Conservation (phyloP, 1,140 invertebrate genomes). For the Mesaphorura yosii region DNA sequence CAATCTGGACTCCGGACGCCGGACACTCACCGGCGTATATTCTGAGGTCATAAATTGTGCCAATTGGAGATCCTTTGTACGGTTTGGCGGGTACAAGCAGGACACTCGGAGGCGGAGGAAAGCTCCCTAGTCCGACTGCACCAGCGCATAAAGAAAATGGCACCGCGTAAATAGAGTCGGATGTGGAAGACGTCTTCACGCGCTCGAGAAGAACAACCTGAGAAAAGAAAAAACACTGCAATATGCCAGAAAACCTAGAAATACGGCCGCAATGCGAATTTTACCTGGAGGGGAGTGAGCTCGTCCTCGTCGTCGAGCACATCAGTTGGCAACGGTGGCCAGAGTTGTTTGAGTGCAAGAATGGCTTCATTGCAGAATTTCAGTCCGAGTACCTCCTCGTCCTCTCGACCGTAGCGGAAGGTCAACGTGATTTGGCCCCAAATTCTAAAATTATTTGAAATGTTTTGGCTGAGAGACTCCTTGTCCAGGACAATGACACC, state of each 20-base stretch:
- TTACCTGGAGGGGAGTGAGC: slow-evolving; percentile 58
- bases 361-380: slow-evolving; percentile 84
- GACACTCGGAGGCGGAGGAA: slow-evolving; percentile 72
- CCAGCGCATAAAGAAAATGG: slow-evolving; percentile 29
- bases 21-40: slow-evolving; percentile 56
- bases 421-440: slow-evolving; percentile 67
- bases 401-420: slow-evolving; percentile 78
- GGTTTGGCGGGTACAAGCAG: slow-evolving; percentile 79
- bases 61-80: slow-evolving; percentile 78
- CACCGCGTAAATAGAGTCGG: slow-evolving; percentile 28
- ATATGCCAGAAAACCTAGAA: background rate
- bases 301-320: slow-evolving; percentile 26
- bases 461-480: slow-evolving; percentile 20
- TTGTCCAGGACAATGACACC: slow-evolving; percentile 29
- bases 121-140: slow-evolving; percentile 48
- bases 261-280: background rate
- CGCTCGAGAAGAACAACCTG: slow-evolving; percentile 70
- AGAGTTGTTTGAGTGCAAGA: slow-evolving; percentile 71
- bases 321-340: slow-evolving; percentile 45
- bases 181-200: slow-evolving; percentile 49
- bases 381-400: slow-evolving; percentile 84
- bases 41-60: slow-evolving; percentile 71
- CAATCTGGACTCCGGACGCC: background rate
- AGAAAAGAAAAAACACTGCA: slow-evolving; percentile 25
- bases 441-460: slow-evolving; percentile 24